Percentiles rank a stretch among this genome's conserved stretches.
phyloP scores from a whole-genome alignment of 2,113 vertebrate genomes.

The Anser cygnoides region DNA sequence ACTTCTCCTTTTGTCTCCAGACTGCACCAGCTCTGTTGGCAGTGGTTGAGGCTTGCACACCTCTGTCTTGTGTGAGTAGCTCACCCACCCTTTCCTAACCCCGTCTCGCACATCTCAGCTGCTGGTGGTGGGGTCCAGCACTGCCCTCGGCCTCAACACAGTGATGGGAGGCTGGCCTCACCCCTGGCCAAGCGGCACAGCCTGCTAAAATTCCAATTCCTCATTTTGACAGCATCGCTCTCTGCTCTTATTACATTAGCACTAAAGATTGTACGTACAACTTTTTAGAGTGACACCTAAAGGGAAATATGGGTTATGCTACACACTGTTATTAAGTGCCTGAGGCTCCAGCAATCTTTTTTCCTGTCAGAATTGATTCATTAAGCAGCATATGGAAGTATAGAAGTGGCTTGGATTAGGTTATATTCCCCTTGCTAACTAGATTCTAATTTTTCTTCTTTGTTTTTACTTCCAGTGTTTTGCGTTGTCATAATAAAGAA shows the following conservation, averaged over 20 bases:
- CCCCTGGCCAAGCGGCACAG: fast-evolving
- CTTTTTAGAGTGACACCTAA: constrained; percentile 6
- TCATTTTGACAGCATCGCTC: neutral
- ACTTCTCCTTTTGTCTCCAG: neutral
- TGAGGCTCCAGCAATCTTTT: constrained; percentile 14
- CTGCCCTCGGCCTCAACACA: neutral
- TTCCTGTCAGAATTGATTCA: constrained; percentile 37
- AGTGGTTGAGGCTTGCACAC: fast-evolving
- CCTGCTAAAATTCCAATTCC: neutral
- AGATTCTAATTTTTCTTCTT: constrained; percentile 40
- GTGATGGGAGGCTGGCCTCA: neutral
- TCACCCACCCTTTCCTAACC: neutral
- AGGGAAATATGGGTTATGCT: neutral
- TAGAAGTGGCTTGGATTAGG: neutral
- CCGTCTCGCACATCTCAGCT: neutral
- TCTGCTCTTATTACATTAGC: neutral
- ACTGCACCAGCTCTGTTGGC: neutral
- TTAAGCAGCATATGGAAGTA: neutral
- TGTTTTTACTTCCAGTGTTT: neutral
- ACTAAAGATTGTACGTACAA: neutral
- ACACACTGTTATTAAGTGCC: neutral
- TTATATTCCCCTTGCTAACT: constrained; percentile 24
- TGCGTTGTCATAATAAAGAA: neutral
- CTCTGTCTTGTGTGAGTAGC: neutral
- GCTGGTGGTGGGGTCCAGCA: fast-evolving